phyloP scores from a whole-genome alignment of 2,113 vertebrate genomes.

The Xyliphius kryptos region DNA sequence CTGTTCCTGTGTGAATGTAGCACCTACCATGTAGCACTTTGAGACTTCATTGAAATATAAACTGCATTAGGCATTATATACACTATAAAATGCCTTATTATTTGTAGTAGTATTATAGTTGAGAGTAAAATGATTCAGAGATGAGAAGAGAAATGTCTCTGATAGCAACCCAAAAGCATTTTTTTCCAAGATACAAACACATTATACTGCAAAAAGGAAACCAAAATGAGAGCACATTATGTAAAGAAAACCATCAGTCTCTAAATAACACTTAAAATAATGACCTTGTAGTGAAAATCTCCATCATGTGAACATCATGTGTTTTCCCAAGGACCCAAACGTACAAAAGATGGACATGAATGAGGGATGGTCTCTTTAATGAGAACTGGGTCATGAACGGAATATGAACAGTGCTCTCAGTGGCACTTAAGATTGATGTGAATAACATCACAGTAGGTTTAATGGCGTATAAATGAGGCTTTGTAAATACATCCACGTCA shows the following conservation, averaged over 20 bases:
- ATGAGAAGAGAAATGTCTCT: not conserved
- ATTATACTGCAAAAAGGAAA: not conserved
- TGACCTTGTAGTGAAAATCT: not conserved
- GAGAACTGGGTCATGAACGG: not conserved
- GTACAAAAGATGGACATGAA: not conserved
- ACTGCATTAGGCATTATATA: too few species aligned
- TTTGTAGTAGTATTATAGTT: too few species aligned
- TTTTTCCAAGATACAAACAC: not conserved
- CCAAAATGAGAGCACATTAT: not conserved
- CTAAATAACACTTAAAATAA: not conserved
- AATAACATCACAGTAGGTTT: constrained; percentile 12
- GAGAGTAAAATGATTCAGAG: constrained; percentile 2
- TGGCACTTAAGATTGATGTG: constrained; percentile 15
- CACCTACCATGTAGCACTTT: too few species aligned
- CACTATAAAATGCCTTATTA: too few species aligned
- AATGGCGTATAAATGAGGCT: too few species aligned
- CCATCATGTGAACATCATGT: not conserved
- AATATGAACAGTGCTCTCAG: constrained; percentile 19
- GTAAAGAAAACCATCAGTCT: not conserved
- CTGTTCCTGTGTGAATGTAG: too few species aligned
- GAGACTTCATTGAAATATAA: too few species aligned
- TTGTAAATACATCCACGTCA: not conserved
- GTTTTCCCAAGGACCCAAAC: not conserved
- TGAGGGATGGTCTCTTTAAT: constrained; percentile 3
- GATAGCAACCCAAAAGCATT: constrained; percentile 22